Percentiles rank a stretch among this genome's conserved stretches.
Evolutionary conservation across 2,888 invertebrate species (phyloP).

Genomic region (Caenorhabditis sp.): DNA sequence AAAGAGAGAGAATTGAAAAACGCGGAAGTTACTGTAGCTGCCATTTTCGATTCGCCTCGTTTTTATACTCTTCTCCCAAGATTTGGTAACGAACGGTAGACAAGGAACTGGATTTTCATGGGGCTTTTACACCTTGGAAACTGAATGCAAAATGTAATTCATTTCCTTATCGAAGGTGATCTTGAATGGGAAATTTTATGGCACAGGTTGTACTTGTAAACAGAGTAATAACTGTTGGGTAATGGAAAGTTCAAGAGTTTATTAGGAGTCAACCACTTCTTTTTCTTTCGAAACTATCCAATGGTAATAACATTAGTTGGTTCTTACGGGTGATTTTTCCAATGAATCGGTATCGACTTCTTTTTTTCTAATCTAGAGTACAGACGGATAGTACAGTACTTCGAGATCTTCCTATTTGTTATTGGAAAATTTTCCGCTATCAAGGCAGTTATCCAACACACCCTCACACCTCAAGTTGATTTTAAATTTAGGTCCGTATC

Average conservation of each 20-base stretch:
- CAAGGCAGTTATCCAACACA: too few relatives aligned
- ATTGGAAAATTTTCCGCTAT: too few relatives aligned
- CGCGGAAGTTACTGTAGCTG: slow-evolving; percentile 46
- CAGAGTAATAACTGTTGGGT: slow-evolving; percentile 12
- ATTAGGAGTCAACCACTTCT: too few relatives aligned
- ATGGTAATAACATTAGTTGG: too few relatives aligned
- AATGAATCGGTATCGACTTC: too few relatives aligned
- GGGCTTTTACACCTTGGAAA: slow-evolving; percentile 37
- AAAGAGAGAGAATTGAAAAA: slow-evolving; percentile 16
- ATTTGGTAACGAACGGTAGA: slow-evolving; percentile 24
- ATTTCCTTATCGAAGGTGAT: slow-evolving; percentile 36
- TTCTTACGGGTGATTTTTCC: too few relatives aligned
- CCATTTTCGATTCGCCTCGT: slow-evolving; percentile 7
- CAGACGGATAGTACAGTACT: too few relatives aligned
- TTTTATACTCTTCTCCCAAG: slow-evolving; percentile 20
- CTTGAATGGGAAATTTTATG: slow-evolving; percentile 8
- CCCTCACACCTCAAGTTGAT: too few relatives aligned
- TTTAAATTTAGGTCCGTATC: too few relatives aligned
- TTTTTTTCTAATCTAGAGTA: too few relatives aligned
- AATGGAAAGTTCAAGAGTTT: not conserved
- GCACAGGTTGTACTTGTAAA: slow-evolving; percentile 29
- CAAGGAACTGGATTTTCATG: slow-evolving; percentile 47
- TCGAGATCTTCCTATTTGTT: too few relatives aligned
- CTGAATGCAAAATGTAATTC: slow-evolving; percentile 26
- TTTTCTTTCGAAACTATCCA: too few relatives aligned